phyloP scores from a whole-genome alignment of 1,140 invertebrate species.

The Planococcus citri region DNA sequence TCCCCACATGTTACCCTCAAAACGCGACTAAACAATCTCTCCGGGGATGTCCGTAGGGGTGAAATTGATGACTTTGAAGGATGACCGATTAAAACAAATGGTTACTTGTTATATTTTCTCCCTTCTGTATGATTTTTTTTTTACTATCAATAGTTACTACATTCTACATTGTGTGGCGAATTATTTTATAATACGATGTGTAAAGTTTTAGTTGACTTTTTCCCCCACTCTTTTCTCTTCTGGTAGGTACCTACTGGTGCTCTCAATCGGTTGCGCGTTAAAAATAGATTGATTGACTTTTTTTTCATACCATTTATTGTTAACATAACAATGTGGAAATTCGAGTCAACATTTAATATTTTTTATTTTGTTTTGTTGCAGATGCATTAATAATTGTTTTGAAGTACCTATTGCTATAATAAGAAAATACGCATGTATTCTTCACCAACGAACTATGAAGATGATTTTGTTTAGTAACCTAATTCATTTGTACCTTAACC shows the following conservation, averaged over 20 bases:
- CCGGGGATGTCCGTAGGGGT: conserved; percentile 10
- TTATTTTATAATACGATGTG: conserved; percentile 13
- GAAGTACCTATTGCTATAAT: too few species aligned
- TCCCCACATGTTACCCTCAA: conserved; percentile 27
- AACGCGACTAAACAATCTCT: conserved; percentile 20
- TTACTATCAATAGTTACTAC: background rate
- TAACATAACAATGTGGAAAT: too few species aligned
- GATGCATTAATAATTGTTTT: too few species aligned
- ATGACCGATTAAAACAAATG: conserved; percentile 20
- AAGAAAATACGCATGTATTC: too few species aligned
- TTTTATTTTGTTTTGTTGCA: too few species aligned
- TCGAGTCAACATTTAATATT: too few species aligned
- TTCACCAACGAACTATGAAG: too few species aligned
- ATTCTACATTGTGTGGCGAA: background rate
- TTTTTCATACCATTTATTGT: background rate
- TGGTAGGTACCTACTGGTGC: too few species aligned
- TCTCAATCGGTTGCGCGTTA: background rate
- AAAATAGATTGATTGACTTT: background rate
- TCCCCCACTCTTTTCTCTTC: background rate
- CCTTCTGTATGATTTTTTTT: conserved; percentile 8
- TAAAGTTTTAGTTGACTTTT: background rate
- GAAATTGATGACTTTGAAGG: conserved; percentile 20
- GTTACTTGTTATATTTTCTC: conserved; percentile 14
- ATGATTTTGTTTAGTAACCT: too few species aligned
- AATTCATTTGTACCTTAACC: too few species aligned